Conservation (phyloP, 2,888 invertebrate species). For the Blastobasis lacticolella region DNA sequence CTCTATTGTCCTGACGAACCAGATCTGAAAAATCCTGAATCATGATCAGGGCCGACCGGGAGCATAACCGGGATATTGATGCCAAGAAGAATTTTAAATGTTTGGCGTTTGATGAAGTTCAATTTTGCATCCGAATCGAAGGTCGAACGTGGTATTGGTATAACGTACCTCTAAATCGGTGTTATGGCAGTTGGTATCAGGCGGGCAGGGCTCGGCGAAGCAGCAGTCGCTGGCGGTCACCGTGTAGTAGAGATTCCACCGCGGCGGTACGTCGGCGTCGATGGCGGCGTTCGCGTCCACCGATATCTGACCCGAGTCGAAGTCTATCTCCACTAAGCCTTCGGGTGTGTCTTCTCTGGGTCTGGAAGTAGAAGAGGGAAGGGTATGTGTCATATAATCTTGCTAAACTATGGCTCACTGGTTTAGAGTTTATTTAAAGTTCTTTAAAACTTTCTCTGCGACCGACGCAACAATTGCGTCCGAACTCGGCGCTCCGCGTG, state of each 20-base stretch:
- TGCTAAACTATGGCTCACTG: background rate
- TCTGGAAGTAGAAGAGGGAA: conserved; percentile 27
- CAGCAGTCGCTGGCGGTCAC: conserved; percentile 71
- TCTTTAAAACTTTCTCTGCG: background rate
- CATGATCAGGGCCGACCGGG: too few species aligned
- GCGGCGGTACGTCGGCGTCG: conserved; percentile 70
- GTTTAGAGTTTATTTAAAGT: background rate
- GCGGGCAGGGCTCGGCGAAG: conserved; percentile 41
- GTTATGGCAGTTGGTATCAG: conserved; percentile 36
- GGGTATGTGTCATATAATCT: too few species aligned
- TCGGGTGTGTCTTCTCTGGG: conserved; percentile 50
- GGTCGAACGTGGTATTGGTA: too few species aligned
- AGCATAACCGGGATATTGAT: too few species aligned
- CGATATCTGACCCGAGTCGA: conserved; percentile 64
- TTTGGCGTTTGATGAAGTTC: too few species aligned
- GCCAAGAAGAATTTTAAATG: too few species aligned
- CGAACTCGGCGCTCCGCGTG: too few species aligned
- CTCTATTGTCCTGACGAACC: too few species aligned
- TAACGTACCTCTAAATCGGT: conserved; percentile 19
- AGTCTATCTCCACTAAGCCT: conserved; percentile 65
- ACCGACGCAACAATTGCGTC: too few species aligned
- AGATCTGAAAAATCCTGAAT: too few species aligned
- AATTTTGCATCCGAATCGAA: too few species aligned
- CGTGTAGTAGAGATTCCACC: conserved; percentile 64
- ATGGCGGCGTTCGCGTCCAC: conserved; percentile 58